Base-by-base conservation (phyloP, 2,113 vertebrate genomes). In the Phaethon lepturus region DNA sequence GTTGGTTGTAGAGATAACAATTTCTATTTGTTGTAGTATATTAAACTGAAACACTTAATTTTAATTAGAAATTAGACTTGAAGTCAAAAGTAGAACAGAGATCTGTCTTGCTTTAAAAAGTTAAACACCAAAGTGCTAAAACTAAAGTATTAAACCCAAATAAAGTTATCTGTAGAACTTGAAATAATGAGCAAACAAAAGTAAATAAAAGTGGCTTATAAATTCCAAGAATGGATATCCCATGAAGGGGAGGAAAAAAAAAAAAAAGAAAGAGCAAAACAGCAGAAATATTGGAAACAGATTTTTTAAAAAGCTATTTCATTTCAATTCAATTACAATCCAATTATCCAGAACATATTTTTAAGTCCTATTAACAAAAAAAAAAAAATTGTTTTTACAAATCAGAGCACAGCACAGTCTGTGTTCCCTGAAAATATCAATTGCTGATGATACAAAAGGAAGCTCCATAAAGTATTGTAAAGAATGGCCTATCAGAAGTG, bases 51-150 rank as follows among this genome's bases (percentile, higher is more conserved):
- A 78, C 44, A 86, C 71, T 88, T 96, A 17, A 93, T 96, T 96
- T 96, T 95, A 95, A 92, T 95, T 93, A 90, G 76, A 95, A 89
- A 97, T 92, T 72, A 91, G 35, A 64, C 72, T 90, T 69, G 56
- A 92, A 88, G 77, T 93, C 55, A 97, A 76, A 81, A 87, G 25
- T 81, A 93, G 42, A 91, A 60, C 86, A 96, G 52, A 31, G 19
- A 93, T 15, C 40, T 88, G 31, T 44, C 13, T 93, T 80, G 13
- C 35, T 91, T 52, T 83, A 92, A 69, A 62, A 49, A 53, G 20
- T 53, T 95, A 82, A 94, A 74, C 17, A 42, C 3, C 9, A 45
- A 85, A 89, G 20, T 71, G 7, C 86, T 95, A 75, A 59, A 97
- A 92, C 50, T 33, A 42, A 95, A 83, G 8, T 40, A 59, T 38